These are phyloP conservation scores for Disparrhopalites patrizii DNA, from an alignment of 2,888 invertebrate genomes.

Conservation along the genomic window DNA sequence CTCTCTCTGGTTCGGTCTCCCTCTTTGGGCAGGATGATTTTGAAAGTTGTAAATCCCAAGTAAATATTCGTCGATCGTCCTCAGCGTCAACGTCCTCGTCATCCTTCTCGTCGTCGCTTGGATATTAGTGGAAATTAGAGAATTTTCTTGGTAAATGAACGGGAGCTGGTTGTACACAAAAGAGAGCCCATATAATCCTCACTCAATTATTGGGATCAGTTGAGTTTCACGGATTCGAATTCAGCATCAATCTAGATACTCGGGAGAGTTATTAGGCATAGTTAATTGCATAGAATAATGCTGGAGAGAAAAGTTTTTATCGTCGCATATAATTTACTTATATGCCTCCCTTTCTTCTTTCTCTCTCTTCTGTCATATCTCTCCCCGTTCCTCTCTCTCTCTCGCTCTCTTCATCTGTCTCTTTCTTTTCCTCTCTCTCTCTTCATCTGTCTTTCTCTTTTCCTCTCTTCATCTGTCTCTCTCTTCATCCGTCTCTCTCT, in stretches of 20 bases:
- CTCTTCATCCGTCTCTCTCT: no score
- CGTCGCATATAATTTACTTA: no score
- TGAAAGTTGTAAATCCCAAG: background rate
- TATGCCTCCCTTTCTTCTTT: no score
- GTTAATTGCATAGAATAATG: conserved; percentile 26
- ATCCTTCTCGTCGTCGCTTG: background rate
- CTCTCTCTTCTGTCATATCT: no score
- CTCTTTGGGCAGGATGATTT: no score
- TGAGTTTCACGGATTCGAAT: conserved; percentile 27
- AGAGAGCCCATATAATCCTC: conserved; percentile 14
- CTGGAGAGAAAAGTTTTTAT: conserved; percentile 16
- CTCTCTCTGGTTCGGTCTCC: no score
- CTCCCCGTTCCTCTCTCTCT: background rate
- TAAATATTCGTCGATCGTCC: background rate
- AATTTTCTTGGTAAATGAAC: conserved; percentile 10
- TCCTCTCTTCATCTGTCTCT: no score
- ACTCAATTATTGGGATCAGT: conserved; percentile 26
- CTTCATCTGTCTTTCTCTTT: no score
- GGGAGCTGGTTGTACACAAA: background rate
- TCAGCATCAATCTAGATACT: conserved; percentile 25
- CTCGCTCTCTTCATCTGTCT: no score
- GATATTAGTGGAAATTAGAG: background rate
- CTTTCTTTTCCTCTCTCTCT: no score
- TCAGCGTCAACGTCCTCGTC: background rate
- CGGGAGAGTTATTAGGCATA: conserved; percentile 27